These are phyloP conservation scores for Hydrozoanthus tunicans DNA, from an alignment of 64 coral and sea anemone species.

Conservation along the genomic window DNA sequence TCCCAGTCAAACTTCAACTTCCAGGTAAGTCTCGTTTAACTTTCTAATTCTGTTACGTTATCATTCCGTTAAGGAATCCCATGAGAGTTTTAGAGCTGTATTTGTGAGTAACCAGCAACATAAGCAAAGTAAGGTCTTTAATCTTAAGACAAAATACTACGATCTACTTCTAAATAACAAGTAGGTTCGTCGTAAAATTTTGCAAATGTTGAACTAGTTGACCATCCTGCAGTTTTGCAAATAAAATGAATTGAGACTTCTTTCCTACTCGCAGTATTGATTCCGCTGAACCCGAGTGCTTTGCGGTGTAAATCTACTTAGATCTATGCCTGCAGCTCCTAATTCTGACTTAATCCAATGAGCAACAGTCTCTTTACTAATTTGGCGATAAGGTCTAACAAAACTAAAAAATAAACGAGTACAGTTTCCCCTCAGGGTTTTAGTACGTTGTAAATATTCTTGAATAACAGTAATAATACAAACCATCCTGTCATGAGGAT, in stretches of 20 bases:
- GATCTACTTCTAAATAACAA: not conserved
- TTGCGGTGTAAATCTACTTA: slow-evolving; percentile 46
- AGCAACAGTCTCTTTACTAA: not conserved
- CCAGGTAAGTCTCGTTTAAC: too few species aligned
- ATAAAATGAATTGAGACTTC: slow-evolving; percentile 16
- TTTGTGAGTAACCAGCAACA: slow-evolving; percentile 20
- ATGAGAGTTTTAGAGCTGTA: slow-evolving; percentile 49
- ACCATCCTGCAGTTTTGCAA: slow-evolving; percentile 51
- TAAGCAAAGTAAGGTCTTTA: not conserved
- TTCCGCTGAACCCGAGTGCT: slow-evolving; percentile 1
- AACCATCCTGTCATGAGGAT: not conserved
- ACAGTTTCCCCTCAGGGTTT: not conserved
- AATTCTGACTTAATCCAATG: slow-evolving; percentile 36
- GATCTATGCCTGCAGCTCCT: slow-evolving; percentile 9
- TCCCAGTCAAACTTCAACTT: too few species aligned
- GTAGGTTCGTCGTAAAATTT: slow-evolving; percentile 58
- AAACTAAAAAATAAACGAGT: slow-evolving; percentile 32
- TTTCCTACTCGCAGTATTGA: slow-evolving; percentile 17
- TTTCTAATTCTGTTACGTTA: not conserved
- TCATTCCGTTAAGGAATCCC: slow-evolving; percentile 48
- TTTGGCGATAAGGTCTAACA: not conserved
- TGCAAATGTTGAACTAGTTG: slow-evolving; percentile 52
- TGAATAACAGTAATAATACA: not conserved
- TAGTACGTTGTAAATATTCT: slow-evolving; percentile 22
- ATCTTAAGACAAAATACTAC: not conserved